Evolutionary conservation across 2,797 vertebrate genomes (phyloP).

Genomic region (Pelochelys cantorii): DNA sequence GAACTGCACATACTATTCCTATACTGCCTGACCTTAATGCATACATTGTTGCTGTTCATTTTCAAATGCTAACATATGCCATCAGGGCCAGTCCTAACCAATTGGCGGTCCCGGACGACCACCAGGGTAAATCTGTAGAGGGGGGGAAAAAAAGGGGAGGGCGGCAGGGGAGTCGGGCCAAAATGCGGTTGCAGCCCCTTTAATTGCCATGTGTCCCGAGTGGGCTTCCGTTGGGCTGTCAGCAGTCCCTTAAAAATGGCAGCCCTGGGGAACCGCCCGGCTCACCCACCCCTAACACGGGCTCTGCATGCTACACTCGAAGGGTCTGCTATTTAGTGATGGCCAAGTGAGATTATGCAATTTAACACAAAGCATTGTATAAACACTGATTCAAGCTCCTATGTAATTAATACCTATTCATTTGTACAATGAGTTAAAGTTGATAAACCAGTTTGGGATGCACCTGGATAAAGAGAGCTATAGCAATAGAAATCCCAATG

Average conservation of each 20-base stretch:
- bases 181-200: too few relatives aligned
- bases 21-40: not conserved
- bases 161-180: too few relatives aligned
- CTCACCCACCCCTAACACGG: too few relatives aligned
- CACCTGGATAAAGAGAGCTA: not conserved
- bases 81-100: too few relatives aligned
- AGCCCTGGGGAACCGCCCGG: too few relatives aligned
- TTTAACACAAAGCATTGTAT: rapidly evolving
- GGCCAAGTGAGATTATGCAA: not conserved
- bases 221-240: too few relatives aligned
- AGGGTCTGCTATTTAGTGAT: not conserved
- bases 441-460: not conserved
- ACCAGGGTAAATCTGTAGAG: too few relatives aligned
- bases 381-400: not conserved
- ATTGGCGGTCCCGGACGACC: too few relatives aligned
- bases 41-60: not conserved
- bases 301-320: rapidly evolving
- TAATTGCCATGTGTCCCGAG: too few relatives aligned
- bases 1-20: not conserved
- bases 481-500: not conserved
- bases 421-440: rapidly evolving
- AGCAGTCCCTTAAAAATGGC: too few relatives aligned
- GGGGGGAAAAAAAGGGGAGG: too few relatives aligned
- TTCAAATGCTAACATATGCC: not conserved
- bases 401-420: rapidly evolving